A percentile compares a stretch with the other conserved stretches of the same genome.
Evolutionary conservation across 2,888 invertebrate species (phyloP).

Genomic region (Trypoxylon attenuatum): DNA sequence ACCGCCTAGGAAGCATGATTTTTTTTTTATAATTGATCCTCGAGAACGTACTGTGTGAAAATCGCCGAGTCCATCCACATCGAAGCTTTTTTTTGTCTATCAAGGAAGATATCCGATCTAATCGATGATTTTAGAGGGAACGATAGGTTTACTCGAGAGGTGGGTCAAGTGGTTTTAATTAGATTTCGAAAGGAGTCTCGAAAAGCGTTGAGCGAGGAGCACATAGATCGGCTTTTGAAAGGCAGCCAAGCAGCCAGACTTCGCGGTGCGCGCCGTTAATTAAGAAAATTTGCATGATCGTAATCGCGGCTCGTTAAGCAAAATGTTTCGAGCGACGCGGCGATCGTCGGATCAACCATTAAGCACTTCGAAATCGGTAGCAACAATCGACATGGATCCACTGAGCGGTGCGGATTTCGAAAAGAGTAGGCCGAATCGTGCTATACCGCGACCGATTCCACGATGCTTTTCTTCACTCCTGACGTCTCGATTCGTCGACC

Average conservation of each 20-base stretch:
- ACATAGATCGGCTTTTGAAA: constrained; percentile 39
- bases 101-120: no score
- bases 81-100: no score
- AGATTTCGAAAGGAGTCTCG: constrained; percentile 18
- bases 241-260: constrained; percentile 9
- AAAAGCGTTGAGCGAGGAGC: constrained; percentile 25
- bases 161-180: neutral
- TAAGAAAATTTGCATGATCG: constrained; percentile 56
- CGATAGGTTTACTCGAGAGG: no score
- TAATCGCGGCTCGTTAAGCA: constrained; percentile 48
- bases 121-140: no score
- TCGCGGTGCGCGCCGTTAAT: constrained; percentile 33
- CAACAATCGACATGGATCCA: constrained; percentile 12
- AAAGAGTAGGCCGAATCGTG: constrained; percentile 22
- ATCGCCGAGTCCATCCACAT: no score
- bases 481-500: constrained; percentile 4
- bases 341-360: constrained; percentile 7
- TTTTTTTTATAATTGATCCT: neutral
- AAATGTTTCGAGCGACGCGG: constrained; percentile 25
- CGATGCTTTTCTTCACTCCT: no score
- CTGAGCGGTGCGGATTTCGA: constrained; percentile 25
- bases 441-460: neutral
- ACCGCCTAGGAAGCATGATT: neutral
- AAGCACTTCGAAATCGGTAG: constrained; percentile 26
- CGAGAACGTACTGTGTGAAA: neutral